Percentiles rank a stretch among this genome's conserved stretches.
phyloP scores from a whole-genome alignment of 2,797 vertebrate species.

The Eremophila alpestris region DNA sequence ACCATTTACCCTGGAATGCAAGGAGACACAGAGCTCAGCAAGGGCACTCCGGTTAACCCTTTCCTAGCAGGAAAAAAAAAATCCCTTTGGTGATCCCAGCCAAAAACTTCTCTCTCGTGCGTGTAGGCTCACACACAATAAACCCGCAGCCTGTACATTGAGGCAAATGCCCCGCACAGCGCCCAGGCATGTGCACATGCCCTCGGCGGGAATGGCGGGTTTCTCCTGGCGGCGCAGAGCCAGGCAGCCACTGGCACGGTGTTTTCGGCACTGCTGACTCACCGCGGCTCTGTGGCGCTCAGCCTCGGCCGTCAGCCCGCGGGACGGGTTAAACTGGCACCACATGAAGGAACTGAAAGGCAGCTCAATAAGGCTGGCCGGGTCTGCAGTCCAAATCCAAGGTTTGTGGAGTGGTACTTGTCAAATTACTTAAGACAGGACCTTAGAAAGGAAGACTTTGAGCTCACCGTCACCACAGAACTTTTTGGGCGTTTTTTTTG shows the following conservation, averaged over 20 bases:
- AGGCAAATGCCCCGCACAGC: not conserved
- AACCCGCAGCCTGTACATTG: accelerated
- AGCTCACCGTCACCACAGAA: not conserved
- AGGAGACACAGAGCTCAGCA: slow-evolving; percentile 73
- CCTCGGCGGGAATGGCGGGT: accelerated
- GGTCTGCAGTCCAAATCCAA: not conserved
- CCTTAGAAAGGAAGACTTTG: not conserved
- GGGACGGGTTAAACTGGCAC: not conserved
- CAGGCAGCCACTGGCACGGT: accelerated
- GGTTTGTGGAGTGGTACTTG: not conserved
- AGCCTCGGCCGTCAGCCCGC: not conserved
- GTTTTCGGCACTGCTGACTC: not conserved
- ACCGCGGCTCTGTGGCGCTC: not conserved
- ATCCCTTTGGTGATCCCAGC: not conserved
- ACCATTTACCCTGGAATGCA: slow-evolving; percentile 86
- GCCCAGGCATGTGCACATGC: not conserved
- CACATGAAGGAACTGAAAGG: not conserved
- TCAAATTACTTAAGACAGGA: not conserved
- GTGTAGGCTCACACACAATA: not conserved
- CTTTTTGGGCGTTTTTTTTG: not conserved
- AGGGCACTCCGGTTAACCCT: slow-evolving; percentile 79
- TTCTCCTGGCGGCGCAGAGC: accelerated
- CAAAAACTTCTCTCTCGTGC: not conserved
- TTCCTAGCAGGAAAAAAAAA: slow-evolving; percentile 13
- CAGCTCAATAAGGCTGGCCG: not conserved